Conservation (phyloP, 2,888 invertebrate species). For the Cryptophagus acutangulus region DNA sequence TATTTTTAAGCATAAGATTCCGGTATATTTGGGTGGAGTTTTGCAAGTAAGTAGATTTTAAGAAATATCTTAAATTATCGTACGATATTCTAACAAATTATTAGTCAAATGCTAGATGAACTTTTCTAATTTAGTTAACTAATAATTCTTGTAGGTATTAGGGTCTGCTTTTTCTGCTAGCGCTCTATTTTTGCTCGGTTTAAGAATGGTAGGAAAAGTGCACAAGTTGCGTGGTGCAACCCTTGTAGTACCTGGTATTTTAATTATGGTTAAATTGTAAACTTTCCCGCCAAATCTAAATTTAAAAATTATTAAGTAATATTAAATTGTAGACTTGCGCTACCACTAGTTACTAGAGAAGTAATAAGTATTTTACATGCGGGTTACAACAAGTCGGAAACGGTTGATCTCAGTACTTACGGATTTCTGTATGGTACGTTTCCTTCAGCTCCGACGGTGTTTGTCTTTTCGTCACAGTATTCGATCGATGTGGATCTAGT, state of each 20-base stretch:
- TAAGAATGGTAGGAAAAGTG: constrained; percentile 89
- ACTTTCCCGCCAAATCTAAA: not conserved
- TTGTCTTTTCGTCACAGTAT: constrained; percentile 88
- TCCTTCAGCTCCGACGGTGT: constrained; percentile 93
- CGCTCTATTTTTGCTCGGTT: constrained; percentile 83
- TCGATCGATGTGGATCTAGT: constrained; percentile 82
- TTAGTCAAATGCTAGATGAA: too few relatives aligned
- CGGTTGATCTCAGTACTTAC: constrained; percentile 80
- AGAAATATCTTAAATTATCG: not conserved
- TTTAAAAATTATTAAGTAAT: not conserved
- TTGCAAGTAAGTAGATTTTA: constrained; percentile 61
- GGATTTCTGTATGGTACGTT: constrained; percentile 95
- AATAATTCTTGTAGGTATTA: too few relatives aligned
- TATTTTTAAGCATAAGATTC: constrained; percentile 71
- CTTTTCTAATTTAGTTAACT: too few relatives aligned
- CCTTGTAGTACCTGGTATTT: constrained; percentile 75
- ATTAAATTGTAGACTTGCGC: constrained; percentile 58
- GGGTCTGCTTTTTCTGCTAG: constrained; percentile 88
- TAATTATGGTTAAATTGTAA: constrained; percentile 86
- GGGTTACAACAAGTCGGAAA: constrained; percentile 66
- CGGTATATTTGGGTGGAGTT: constrained; percentile 67
- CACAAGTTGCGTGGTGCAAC: constrained; percentile 72
- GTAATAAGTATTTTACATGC: constrained; percentile 71
- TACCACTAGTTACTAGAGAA: constrained; percentile 84
- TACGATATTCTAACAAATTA: too few relatives aligned